Percentiles rank a stretch among this genome's conserved stretches.
Conservation (phyloP, 1,140 invertebrate genomes). For the Drosophila lini region DNA sequence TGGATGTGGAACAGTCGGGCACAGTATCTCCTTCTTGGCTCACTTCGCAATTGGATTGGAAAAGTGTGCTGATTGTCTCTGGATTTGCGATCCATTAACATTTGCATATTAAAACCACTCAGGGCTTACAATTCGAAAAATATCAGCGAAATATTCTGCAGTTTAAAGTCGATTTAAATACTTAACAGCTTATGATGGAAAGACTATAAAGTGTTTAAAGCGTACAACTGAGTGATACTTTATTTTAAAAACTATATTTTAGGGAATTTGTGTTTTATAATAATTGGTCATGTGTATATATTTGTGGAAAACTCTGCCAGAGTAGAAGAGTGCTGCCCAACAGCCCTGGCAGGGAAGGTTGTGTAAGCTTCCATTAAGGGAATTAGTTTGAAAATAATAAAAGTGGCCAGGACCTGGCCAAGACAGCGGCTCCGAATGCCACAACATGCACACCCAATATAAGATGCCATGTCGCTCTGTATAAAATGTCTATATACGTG, state of each 20-base stretch:
- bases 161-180: slow-evolving; percentile 20
- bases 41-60: slow-evolving; percentile 20
- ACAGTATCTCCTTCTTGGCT: slow-evolving; percentile 5
- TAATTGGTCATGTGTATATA: neutral
- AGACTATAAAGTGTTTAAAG: neutral
- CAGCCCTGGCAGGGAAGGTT: too few relatives aligned
- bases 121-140: slow-evolving; percentile 2
- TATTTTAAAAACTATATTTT: neutral
- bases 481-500: slow-evolving; percentile 38
- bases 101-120: slow-evolving; percentile 32
- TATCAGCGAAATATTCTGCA: neutral
- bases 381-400: slow-evolving; percentile 73
- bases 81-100: slow-evolving; percentile 40
- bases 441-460: slow-evolving; percentile 47
- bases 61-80: slow-evolving; percentile 12
- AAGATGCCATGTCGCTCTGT: slow-evolving; percentile 26
- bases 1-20: slow-evolving; percentile 37
- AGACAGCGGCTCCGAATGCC: slow-evolving; percentile 42
- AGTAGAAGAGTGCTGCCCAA: neutral
- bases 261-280: neutral
- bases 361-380: slow-evolving; percentile 77
- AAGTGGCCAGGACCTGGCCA: slow-evolving; percentile 24
- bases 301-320: neutral
- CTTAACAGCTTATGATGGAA: slow-evolving; percentile 1
- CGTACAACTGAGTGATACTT: neutral